Evolutionary conservation across 2,888 invertebrate genomes (phyloP).

Genomic region (Hydriomena furcata): DNA sequence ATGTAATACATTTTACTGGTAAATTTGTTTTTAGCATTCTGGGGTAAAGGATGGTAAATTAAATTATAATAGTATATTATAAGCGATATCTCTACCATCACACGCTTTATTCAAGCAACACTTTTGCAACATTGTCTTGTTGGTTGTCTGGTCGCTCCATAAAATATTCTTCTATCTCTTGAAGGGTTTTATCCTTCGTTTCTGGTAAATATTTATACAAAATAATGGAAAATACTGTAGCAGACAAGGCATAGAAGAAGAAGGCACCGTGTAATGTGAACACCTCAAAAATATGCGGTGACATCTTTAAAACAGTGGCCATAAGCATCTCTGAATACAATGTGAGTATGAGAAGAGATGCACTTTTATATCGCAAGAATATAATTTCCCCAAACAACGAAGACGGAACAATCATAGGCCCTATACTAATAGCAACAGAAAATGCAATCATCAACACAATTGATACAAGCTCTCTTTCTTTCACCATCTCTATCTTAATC

Average conservation of each 20-base stretch:
- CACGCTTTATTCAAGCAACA: conserved; percentile 38
- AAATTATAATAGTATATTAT: conserved; percentile 15
- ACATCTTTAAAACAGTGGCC: conserved; percentile 52
- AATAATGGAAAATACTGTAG: conserved; percentile 47
- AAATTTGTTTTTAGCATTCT: too few relatives aligned
- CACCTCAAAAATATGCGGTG: conserved; percentile 50
- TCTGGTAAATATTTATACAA: conserved; percentile 52
- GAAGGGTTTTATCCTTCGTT: conserved; percentile 55
- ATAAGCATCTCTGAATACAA: conserved; percentile 48
- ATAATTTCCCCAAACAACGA: conserved; percentile 59
- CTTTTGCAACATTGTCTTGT: conserved; percentile 34
- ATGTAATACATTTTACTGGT: too few relatives aligned
- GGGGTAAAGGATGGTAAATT: conserved; percentile 6
- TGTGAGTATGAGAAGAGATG: conserved; percentile 47
- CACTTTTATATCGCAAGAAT: conserved; percentile 53
- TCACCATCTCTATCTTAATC: conserved; percentile 40
- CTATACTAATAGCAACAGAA: conserved; percentile 58
- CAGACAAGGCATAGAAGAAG: conserved; percentile 48
- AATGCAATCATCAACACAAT: conserved; percentile 50
- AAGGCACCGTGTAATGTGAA: conserved; percentile 56
- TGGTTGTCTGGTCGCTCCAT: conserved; percentile 38
- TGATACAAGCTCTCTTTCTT: conserved; percentile 51
- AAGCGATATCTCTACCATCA: conserved; percentile 14
- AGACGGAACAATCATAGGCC: conserved; percentile 59
- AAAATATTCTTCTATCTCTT: conserved; percentile 54